Evolutionary conservation across 2,888 invertebrate genomes (phyloP).

Genomic region (Orthosia incerta): DNA sequence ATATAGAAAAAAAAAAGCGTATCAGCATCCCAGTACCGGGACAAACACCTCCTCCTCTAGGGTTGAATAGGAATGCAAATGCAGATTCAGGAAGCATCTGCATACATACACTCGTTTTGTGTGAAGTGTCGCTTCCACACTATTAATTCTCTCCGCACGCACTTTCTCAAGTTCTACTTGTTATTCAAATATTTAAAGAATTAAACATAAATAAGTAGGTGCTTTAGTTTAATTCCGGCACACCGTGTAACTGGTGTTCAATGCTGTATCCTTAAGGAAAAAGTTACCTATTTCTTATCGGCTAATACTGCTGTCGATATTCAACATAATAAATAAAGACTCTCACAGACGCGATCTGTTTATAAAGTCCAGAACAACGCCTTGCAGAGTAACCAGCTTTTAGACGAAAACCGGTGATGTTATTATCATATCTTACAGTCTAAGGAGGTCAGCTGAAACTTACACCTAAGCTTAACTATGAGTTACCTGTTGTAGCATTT

Average conservation of each 20-base stretch:
- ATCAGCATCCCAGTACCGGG: too few species aligned
- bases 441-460: too few species aligned
- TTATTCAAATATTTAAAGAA: background rate
- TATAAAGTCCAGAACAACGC: background rate
- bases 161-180: background rate
- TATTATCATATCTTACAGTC: background rate
- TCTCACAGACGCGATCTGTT: constrained; percentile 3
- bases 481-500: too few species aligned
- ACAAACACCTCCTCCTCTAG: too few species aligned
- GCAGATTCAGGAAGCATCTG: too few species aligned
- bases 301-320: background rate
- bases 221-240: background rate
- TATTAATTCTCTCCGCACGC: background rate
- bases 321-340: constrained; percentile 14
- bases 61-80: too few species aligned
- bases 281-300: constrained; percentile 7
- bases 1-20: too few species aligned
- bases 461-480: too few species aligned
- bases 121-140: too few species aligned
- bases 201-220: background rate
- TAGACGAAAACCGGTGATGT: background rate
- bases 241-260: background rate
- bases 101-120: too few species aligned
- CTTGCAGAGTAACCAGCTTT: background rate
- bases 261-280: constrained; percentile 15